Conservation (phyloP, 2,888 invertebrate genomes). For the Desoria tigrina region DNA sequence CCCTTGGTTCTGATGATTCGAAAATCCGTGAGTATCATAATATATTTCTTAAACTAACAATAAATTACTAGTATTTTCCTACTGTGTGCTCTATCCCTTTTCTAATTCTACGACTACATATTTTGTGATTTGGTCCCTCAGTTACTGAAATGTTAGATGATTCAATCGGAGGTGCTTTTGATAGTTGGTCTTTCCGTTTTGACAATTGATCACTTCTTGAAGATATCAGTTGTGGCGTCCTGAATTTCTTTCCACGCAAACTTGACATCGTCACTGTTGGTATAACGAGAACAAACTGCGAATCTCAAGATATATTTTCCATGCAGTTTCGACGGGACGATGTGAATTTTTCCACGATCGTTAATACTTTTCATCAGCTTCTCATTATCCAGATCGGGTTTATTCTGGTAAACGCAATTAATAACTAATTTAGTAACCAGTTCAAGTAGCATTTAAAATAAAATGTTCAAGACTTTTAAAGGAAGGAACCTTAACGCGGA, state of each 20-base stretch:
- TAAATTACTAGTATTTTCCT: not conserved
- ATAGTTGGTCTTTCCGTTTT: too few relatives aligned
- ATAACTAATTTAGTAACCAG: not conserved
- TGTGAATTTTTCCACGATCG: constrained; percentile 84
- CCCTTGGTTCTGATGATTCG: too few relatives aligned
- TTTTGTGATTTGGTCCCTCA: constrained; percentile 10
- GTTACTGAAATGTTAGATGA: not conserved
- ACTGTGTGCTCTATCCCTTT: not conserved
- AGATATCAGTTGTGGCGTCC: constrained; percentile 71
- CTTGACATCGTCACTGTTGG: constrained; percentile 77
- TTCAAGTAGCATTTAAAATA: not conserved
- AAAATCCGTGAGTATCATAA: too few relatives aligned
- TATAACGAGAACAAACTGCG: constrained; percentile 84
- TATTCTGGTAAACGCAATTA: constrained; percentile 54
- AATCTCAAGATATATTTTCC: constrained; percentile 83
- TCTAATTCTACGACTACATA: not conserved
- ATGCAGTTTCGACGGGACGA: constrained; percentile 86
- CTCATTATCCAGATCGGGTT: constrained; percentile 79
- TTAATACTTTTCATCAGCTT: constrained; percentile 79
- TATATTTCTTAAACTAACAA: not conserved
- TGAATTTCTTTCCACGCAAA: constrained; percentile 85
- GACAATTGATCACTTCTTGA: constrained; percentile 11
- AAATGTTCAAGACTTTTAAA: too few relatives aligned
- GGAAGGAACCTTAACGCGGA: constrained; percentile 73
- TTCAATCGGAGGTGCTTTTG: too few relatives aligned